These are phyloP conservation scores for Liposcelis brunnea DNA, from an alignment of 2,888 invertebrate genomes.

Conservation along the genomic window DNA sequence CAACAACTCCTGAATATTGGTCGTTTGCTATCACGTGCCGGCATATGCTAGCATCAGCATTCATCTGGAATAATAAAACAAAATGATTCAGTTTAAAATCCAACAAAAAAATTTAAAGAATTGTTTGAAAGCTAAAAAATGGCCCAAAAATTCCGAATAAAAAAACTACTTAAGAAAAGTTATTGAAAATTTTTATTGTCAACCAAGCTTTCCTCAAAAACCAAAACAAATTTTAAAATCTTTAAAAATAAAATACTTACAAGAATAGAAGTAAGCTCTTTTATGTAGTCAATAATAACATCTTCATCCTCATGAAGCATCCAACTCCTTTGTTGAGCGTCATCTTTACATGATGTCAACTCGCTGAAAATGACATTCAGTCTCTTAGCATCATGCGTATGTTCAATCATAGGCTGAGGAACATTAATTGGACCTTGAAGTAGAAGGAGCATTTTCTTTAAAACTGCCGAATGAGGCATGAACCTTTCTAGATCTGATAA, in stretches of 20 bases:
- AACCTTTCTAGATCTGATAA: slow-evolving; percentile 37
- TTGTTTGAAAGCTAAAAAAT: neutral
- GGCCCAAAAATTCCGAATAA: neutral
- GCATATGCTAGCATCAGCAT: slow-evolving; percentile 79
- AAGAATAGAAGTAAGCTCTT: slow-evolving; percentile 66
- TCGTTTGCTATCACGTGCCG: slow-evolving; percentile 69
- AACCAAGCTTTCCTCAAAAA: neutral
- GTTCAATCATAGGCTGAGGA: slow-evolving; percentile 51
- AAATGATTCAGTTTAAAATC: slow-evolving; percentile 1
- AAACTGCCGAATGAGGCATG: slow-evolving; percentile 31
- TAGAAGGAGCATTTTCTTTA: slow-evolving; percentile 35
- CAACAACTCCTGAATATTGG: slow-evolving; percentile 65
- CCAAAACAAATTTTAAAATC: slow-evolving; percentile 9
- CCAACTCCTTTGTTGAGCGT: slow-evolving; percentile 91
- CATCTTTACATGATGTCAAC: slow-evolving; percentile 77
- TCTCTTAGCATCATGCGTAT: slow-evolving; percentile 68
- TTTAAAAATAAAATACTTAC: slow-evolving; percentile 29
- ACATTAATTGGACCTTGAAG: slow-evolving; percentile 40
- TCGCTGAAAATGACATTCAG: slow-evolving; percentile 70
- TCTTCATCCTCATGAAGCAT: slow-evolving; percentile 85
- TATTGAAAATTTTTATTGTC: neutral
- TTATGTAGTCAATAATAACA: slow-evolving; percentile 69
- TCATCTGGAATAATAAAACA: slow-evolving; percentile 42
- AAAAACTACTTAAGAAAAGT: neutral
- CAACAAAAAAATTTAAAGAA: slow-evolving; percentile 8